A percentile compares a stretch with the other conserved stretches of the same genome.
phyloP scores from a whole-genome alignment of 2,888 invertebrate genomes.

The Linnaemya vulpina region DNA sequence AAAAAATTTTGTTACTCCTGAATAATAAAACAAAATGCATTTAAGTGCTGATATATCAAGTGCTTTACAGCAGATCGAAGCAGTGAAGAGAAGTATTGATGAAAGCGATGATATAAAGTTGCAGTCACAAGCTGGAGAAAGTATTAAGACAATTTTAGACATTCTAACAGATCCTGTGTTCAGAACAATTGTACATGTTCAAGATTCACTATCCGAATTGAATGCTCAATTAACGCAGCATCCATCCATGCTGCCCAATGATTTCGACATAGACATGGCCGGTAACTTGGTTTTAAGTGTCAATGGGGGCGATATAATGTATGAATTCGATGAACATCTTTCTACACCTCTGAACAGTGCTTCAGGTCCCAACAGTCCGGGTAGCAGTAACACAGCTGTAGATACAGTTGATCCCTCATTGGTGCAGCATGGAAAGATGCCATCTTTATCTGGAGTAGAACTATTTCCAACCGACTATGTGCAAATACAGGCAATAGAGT shows the following conservation, averaged over 20 bases:
- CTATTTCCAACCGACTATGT: constrained; percentile 95
- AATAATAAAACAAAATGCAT: constrained; percentile 77
- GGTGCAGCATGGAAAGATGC: constrained; percentile 84
- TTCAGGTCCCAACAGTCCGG: constrained; percentile 84
- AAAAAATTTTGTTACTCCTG: constrained; percentile 19
- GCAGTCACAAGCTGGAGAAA: constrained; percentile 88
- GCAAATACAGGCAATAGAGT: constrained; percentile 98
- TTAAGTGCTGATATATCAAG: constrained; percentile 90
- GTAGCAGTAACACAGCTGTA: constrained; percentile 83
- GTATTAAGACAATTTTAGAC: constrained; percentile 91
- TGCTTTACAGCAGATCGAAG: constrained; percentile 94
- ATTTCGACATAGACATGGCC: constrained; percentile 95
- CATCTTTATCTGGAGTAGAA: constrained; percentile 86
- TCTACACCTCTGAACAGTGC: constrained; percentile 89
- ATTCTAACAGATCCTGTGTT: constrained; percentile 95
- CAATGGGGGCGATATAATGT: constrained; percentile 85
- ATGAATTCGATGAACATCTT: constrained; percentile 88
- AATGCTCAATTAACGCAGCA: constrained; percentile 94
- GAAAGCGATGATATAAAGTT: constrained; percentile 92
- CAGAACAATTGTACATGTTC: constrained; percentile 93
- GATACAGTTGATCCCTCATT: constrained; percentile 56
- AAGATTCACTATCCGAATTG: constrained; percentile 94
- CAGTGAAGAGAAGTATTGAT: constrained; percentile 93
- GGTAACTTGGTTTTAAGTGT: constrained; percentile 88
- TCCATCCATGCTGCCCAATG: constrained; percentile 95